Evolutionary conservation across 2,888 invertebrate genomes (phyloP), one percentile per base, ranked within the genome.

Genomic region (Arrhopalites spinosus): DNA sequence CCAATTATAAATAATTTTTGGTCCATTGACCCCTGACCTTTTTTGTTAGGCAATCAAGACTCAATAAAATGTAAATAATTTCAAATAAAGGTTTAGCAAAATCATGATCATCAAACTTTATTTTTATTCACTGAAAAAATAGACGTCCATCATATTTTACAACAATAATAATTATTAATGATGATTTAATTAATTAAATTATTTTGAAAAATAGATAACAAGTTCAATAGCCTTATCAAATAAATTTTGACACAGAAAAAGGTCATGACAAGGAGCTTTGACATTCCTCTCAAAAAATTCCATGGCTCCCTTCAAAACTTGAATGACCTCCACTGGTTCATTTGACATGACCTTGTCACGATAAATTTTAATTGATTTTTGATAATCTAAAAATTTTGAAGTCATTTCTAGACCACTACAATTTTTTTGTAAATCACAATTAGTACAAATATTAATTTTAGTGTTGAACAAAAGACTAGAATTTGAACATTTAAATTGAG

Each of bases 151-250:
- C n/a, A n/a, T n/a, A n/a, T n/a, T n/a, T n/a, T n/a, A n/a, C n/a
- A n/a, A n/a, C n/a, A n/a, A n/a, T n/a, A n/a, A n/a, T n/a, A n/a
- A n/a, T n/a, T n/a, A n/a, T n/a, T n/a, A n/a, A n/a, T n/a, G n/a
- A n/a, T n/a, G n/a, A n/a, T n/a, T n/a, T n/a, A n/a, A n/a, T n/a
- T n/a, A n/a, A n/a, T n/a, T n/a, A n/a, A n/a, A n/a, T 59, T 59
- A 59, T 5, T 23, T 59, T 59, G 59, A 59, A 59, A 59, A 59
- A 23, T 59, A 59, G 7, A 59, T 59, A 2, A 25, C 25, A 20
- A 59, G 59, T 59, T 59, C 59, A 11, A 59, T 25, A 23, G 59
- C 59, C 23, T 20, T 59, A 59, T 59, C 59, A 59, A 59, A 59
- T 11, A 59, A 3, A 23, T 25, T n/a, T 23, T 59, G 23, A 20